Evolutionary conservation across 2,888 invertebrate genomes (phyloP).

Genomic region (Eilema caniola): DNA sequence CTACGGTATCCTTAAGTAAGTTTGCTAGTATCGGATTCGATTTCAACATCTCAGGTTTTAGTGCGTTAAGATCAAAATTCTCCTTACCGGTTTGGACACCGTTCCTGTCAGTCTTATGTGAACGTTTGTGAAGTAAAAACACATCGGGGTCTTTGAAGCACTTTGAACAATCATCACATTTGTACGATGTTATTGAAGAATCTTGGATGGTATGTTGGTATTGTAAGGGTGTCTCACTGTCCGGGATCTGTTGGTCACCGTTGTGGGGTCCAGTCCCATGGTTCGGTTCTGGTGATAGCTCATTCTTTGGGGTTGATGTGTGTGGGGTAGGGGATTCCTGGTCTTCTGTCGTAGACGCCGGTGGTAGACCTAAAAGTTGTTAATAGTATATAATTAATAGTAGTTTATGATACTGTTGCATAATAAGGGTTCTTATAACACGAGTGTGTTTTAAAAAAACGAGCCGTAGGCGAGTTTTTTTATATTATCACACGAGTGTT

Average conservation of each 20-base stretch:
- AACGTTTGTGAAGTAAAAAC: conserved; percentile 70
- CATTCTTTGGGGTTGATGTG: conserved; percentile 13
- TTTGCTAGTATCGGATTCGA: conserved; percentile 80
- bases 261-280: not conserved
- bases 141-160: conserved; percentile 83
- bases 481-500: no score
- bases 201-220: not conserved
- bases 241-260: conserved; percentile 21
- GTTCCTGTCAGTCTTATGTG: conserved; percentile 54
- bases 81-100: conserved; percentile 60
- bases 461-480: no score
- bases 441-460: no score
- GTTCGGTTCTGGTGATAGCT: conserved; percentile 10
- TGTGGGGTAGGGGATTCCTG: conserved; percentile 19
- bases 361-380: not conserved
- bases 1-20: conserved; percentile 60
- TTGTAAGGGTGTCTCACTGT: not conserved
- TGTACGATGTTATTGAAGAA: conserved; percentile 53
- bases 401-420: no score
- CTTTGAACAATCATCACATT: conserved; percentile 75
- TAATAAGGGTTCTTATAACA: no score
- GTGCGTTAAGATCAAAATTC: conserved; percentile 59
- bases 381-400: not conserved
- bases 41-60: conserved; percentile 65
- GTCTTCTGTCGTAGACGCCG: conserved; percentile 26